Percentiles rank a stretch among this genome's conserved stretches.
phyloP scores from a whole-genome alignment of 1,140 invertebrate genomes.

The Eulimnadia texana region DNA sequence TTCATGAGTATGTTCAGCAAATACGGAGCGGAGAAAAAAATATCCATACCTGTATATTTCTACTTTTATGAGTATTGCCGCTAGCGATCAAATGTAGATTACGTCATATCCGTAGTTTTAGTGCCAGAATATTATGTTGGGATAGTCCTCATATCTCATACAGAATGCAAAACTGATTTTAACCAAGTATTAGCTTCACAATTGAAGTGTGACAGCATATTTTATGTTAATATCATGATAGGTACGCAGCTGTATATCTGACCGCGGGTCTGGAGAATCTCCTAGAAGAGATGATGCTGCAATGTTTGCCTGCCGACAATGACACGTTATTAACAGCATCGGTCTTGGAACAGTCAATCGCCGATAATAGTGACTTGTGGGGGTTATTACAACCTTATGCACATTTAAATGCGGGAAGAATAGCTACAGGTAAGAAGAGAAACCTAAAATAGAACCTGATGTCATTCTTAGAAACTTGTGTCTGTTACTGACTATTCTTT shows the following conservation, averaged over 20 bases:
- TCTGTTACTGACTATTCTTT: no score
- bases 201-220: conserved; percentile 25
- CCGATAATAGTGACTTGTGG: conserved; percentile 76
- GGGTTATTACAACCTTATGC: conserved; percentile 75
- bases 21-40: no score
- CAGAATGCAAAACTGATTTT: no score
- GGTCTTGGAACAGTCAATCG: conserved; percentile 64
- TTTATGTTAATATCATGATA: conserved; percentile 20
- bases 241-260: conserved; percentile 71
- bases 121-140: no score
- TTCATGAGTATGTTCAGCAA: conserved; percentile 79
- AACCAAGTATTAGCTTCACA: no score
- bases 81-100: no score
- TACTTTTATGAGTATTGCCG: no score
- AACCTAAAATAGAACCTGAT: not conserved
- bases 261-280: conserved; percentile 78
- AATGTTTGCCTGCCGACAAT: conserved; percentile 51
- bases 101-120: no score
- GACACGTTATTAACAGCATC: conserved; percentile 54
- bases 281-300: conserved; percentile 64
- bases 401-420: conserved; percentile 69
- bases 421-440: conserved; percentile 52
- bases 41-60: no score
- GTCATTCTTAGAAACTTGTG: no score
- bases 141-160: no score